Evolutionary conservation across 1,140 invertebrate genomes (phyloP), one percentile per base, ranked within the genome.

Genomic region (Euwallacea similis): DNA sequence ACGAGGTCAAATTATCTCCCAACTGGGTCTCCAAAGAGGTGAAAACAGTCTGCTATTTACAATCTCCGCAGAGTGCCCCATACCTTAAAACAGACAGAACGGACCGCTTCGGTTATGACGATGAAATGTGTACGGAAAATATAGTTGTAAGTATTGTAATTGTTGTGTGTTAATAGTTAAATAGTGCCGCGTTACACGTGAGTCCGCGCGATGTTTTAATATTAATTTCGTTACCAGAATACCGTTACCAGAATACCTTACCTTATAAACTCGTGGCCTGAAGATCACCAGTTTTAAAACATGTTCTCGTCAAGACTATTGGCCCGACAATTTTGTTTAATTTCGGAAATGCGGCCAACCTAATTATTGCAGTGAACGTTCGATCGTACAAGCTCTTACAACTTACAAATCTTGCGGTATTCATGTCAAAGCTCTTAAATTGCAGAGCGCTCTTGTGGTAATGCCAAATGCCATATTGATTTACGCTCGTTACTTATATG

Each of bases 1-100:
- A 74, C 73, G 73, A 74, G 73, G 73, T 74, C 73, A 74, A 67
- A 74, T 73, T 73, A 73, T 74, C 53, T 70, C 69, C 69, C 69
- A 74, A 74, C 54, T 71, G 73, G 69, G 73, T 74, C 73, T 71
- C 69, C 68, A 60, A 66, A 74, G 69, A 74, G 69, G 65, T 74
- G 73, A 74, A 74, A 74, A 74, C 73, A 71, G 73, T 69, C 50
- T 59, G 66, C 67, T 74, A 66, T 71, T 74, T 71, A 74, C 73
- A 71, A 74, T 74, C 73, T 74, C 73, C 70, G 73, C 66, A 50
- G 69, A 74, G 63, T 71, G 63, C 64, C 63, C 55, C 47, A 61
- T 66, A 65, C 60, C 56, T 54, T 21, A 68, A 56, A 42, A 66
- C 55, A n/a, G 58, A 69, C n/a, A 50, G 66, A 46, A 62, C 55